phyloP scores from a whole-genome alignment of 2,888 invertebrate genomes.

The Philhelius pedissequus region DNA sequence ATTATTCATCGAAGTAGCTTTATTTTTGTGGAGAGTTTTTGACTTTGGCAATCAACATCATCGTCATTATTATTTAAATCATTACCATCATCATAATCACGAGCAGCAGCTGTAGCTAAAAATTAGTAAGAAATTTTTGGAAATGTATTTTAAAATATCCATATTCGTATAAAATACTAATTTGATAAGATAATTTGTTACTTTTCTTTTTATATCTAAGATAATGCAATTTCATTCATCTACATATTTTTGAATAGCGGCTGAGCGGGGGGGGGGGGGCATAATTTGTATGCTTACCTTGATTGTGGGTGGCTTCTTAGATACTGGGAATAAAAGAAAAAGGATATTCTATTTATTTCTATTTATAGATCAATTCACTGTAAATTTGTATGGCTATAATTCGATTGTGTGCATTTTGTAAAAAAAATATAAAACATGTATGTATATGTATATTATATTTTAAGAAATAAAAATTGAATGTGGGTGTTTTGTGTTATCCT shows the following conservation, averaged over 20 bases:
- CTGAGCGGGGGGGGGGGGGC: no score
- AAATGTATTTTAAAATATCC: not conserved
- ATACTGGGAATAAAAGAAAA: not conserved
- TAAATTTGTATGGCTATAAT: slow-evolving; percentile 18
- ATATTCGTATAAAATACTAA: not conserved
- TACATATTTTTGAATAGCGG: not conserved
- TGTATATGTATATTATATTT: not conserved
- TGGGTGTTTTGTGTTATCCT: not conserved
- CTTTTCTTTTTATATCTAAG: not conserved
- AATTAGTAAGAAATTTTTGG: not conserved
- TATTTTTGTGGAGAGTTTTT: slow-evolving; percentile 11
- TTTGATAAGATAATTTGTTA: not conserved
- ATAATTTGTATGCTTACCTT: not conserved
- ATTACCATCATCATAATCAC: not conserved
- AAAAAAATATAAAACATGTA: not conserved
- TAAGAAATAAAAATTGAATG: not conserved
- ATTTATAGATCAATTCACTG: slow-evolving; percentile 46
- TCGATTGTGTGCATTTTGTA: slow-evolving; percentile 4
- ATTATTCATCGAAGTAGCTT: slow-evolving; percentile 35
- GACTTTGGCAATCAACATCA: not conserved
- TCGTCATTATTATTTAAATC: not conserved
- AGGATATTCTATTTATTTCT: slow-evolving; percentile 28
- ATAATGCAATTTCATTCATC: not conserved
- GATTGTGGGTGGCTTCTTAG: not conserved
- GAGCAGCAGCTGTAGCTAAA: not conserved